A percentile compares a stretch with the other conserved stretches of the same genome.
phyloP scores from a whole-genome alignment of 1,140 invertebrate genomes.

The Drosophila watanabei region DNA sequence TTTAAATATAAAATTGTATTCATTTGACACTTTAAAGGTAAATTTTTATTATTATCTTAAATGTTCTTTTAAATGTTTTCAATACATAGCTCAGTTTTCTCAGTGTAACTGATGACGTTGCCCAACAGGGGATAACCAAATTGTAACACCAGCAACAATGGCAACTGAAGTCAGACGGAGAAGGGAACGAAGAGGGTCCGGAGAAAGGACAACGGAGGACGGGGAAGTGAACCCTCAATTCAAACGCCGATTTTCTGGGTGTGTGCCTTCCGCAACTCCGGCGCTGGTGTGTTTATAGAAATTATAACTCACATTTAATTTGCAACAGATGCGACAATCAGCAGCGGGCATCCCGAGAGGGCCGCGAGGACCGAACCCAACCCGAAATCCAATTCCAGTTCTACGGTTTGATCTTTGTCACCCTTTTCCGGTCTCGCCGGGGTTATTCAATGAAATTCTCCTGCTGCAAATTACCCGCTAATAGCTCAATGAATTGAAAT shows the following conservation, averaged over 20 bases:
- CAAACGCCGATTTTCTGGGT: slow-evolving; percentile 71
- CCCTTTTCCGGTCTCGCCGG: slow-evolving; percentile 45
- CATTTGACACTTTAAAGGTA: no score
- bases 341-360: slow-evolving; percentile 46
- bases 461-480: slow-evolving; percentile 83
- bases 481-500: slow-evolving; percentile 83
- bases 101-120: slow-evolving; percentile 34
- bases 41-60: background rate
- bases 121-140: slow-evolving; percentile 69
- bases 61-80: background rate
- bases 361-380: slow-evolving; percentile 26
- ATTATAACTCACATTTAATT: slow-evolving; percentile 85
- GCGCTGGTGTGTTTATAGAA: slow-evolving; percentile 71
- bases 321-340: slow-evolving; percentile 85
- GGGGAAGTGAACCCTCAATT: slow-evolving; percentile 68
- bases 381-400: slow-evolving; percentile 40
- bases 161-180: slow-evolving; percentile 50
- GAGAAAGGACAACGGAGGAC: background rate
- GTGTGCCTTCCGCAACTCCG: slow-evolving; percentile 32
- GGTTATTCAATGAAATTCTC: slow-evolving; percentile 28
- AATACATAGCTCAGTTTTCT: background rate
- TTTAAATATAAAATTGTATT: no score
- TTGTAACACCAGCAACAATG: slow-evolving; percentile 77
- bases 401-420: slow-evolving; percentile 79
- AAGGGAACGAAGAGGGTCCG: slow-evolving; percentile 10